Conservation (phyloP, 2,113 vertebrate species). For the Martes martes region DNA sequence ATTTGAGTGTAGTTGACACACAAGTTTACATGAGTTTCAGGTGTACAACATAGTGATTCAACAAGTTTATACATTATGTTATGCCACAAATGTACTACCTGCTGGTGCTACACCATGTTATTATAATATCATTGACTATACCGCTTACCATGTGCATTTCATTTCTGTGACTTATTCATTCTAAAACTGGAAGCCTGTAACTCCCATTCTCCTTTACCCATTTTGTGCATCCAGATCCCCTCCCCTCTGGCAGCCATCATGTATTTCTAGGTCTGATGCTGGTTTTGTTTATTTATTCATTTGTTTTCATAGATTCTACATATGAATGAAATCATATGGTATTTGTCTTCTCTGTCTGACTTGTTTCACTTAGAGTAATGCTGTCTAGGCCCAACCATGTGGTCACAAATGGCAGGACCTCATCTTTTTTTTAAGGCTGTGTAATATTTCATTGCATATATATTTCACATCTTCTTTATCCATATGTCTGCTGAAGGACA, state of each 20-base stretch:
- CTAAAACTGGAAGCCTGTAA: not conserved
- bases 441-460: not conserved
- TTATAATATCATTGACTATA: not conserved
- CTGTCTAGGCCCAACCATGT: not conserved
- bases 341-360: not conserved
- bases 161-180: not conserved
- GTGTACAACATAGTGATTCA: not conserved
- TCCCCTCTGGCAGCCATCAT: not conserved
- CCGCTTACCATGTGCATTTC: not conserved
- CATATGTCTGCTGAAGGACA: not conserved
- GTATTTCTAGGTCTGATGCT: not conserved
- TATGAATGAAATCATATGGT: not conserved
- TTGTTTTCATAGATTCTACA: not conserved
- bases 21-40: not conserved
- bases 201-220: not conserved
- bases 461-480: not conserved
- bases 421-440: not conserved
- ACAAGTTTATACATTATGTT: not conserved
- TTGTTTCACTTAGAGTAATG: not conserved
- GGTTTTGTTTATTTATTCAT: not conserved
- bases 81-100: not conserved
- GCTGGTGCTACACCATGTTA: not conserved
- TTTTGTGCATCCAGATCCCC: not conserved
- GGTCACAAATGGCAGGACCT: not conserved
- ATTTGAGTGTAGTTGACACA: not conserved